Evolutionary conservation across 2,888 invertebrate species (phyloP).

Genomic region (Chrysolina americana): DNA sequence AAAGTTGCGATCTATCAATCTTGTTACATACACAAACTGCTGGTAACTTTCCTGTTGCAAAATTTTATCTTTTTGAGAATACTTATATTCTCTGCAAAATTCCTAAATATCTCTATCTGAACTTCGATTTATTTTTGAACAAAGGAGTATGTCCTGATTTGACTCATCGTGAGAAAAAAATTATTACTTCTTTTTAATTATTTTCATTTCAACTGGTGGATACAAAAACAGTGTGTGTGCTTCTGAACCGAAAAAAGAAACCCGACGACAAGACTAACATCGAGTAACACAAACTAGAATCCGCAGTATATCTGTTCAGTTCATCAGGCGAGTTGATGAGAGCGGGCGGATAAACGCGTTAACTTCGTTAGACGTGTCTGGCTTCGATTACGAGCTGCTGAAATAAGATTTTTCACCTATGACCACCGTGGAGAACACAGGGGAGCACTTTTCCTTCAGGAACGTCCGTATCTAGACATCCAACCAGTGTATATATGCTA

Average conservation of each 20-base stretch:
- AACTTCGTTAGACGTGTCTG: conserved; percentile 69
- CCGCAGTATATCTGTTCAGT: conserved; percentile 36
- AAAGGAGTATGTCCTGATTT: too few relatives aligned
- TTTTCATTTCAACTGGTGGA: too few relatives aligned
- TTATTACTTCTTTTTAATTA: too few relatives aligned
- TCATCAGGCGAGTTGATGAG: conserved; percentile 51
- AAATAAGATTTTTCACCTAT: conserved; percentile 69
- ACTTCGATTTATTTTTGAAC: too few relatives aligned
- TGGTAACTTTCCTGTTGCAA: too few relatives aligned
- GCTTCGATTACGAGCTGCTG: conserved; percentile 66
- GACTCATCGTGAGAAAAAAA: too few relatives aligned
- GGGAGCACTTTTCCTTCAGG: conserved; percentile 46
- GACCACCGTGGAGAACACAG: conserved; percentile 56
- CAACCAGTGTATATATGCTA: conserved; percentile 45
- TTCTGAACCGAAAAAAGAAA: not conserved
- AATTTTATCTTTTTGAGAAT: too few relatives aligned
- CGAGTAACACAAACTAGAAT: not conserved
- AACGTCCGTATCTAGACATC: conserved; percentile 43
- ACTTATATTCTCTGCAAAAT: too few relatives aligned
- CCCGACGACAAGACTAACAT: not conserved
- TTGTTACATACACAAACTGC: too few relatives aligned
- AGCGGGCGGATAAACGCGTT: conserved; percentile 48
- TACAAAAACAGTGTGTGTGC: too few relatives aligned
- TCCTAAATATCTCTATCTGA: too few relatives aligned
- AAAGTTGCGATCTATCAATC: too few relatives aligned